Conservation (phyloP, 2,113 vertebrate species). For the Triplophysa siluroides region DNA sequence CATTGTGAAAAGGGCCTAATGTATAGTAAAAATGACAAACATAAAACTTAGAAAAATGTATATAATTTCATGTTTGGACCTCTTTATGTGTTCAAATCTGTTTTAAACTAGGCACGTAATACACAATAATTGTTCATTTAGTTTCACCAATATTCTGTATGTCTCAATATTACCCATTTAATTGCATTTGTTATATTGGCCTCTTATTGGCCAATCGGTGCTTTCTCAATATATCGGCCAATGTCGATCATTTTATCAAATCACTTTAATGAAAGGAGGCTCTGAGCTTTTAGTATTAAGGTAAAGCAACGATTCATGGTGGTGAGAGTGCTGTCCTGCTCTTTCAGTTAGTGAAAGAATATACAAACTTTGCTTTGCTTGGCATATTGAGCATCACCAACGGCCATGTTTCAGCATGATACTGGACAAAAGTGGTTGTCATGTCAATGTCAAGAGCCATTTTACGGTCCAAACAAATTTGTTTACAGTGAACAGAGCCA, state of each 20-base stretch:
- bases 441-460: neutral
- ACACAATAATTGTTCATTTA: too few species aligned
- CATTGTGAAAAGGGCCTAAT: too few species aligned
- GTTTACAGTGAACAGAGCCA: neutral
- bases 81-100: too few species aligned
- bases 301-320: neutral
- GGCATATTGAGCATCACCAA: neutral
- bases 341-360: neutral
- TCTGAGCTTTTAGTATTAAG: neutral
- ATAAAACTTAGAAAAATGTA: too few species aligned
- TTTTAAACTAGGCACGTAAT: too few species aligned
- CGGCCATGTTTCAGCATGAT: neutral
- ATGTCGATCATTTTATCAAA: neutral
- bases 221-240: too few species aligned
- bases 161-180: too few species aligned
- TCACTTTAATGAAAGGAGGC: neutral
- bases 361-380: neutral
- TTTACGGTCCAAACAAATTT: conserved; percentile 14
- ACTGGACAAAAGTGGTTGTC: neutral
- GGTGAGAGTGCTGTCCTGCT: neutral
- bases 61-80: too few species aligned
- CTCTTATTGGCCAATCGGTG: too few species aligned
- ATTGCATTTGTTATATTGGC: too few species aligned
- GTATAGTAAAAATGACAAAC: too few species aligned
- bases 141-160: too few species aligned